A percentile compares a stretch with the other conserved stretches of the same genome.
These are phyloP conservation scores for Griposia aprilina DNA, from an alignment of 2,888 invertebrate genomes.

Conservation along the genomic window DNA sequence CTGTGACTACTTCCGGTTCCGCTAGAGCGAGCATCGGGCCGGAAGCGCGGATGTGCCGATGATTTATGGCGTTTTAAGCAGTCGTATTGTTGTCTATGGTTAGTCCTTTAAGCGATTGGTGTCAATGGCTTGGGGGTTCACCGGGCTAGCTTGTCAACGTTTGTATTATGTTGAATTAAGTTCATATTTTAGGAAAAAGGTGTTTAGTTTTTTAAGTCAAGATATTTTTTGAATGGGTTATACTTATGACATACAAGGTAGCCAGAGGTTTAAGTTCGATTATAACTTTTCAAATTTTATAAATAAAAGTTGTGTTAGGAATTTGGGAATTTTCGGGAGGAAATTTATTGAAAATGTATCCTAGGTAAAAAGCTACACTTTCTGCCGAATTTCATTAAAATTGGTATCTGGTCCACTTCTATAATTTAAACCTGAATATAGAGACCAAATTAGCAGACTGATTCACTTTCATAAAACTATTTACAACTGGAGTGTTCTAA, in stretches of 20 bases:
- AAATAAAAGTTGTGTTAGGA: not conserved
- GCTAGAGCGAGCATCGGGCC: slow-evolving; percentile 65
- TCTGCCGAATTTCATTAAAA: not conserved
- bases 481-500: not conserved
- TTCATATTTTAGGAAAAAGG: not conserved
- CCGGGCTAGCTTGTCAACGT: not conserved
- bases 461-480: not conserved
- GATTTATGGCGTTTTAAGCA: slow-evolving; percentile 70
- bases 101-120: slow-evolving; percentile 41
- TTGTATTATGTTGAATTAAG: slow-evolving; percentile 18
- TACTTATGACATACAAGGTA: not conserved
- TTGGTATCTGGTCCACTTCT: rapidly evolving
- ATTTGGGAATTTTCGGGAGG: not conserved
- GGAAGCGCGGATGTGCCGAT: slow-evolving; percentile 67
- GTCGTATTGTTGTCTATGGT: slow-evolving; percentile 64
- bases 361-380: not conserved
- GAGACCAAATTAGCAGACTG: not conserved
- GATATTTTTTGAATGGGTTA: not conserved
- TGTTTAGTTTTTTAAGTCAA: not conserved
- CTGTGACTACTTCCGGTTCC: slow-evolving; percentile 83
- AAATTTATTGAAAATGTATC: not conserved
- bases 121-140: slow-evolving; percentile 44
- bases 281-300: not conserved
- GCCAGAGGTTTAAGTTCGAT: not conserved
- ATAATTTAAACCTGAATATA: not conserved